These are phyloP conservation scores for Pantherophis guttatus DNA, from an alignment of 2,113 vertebrate species.

Conservation along the genomic window DNA sequence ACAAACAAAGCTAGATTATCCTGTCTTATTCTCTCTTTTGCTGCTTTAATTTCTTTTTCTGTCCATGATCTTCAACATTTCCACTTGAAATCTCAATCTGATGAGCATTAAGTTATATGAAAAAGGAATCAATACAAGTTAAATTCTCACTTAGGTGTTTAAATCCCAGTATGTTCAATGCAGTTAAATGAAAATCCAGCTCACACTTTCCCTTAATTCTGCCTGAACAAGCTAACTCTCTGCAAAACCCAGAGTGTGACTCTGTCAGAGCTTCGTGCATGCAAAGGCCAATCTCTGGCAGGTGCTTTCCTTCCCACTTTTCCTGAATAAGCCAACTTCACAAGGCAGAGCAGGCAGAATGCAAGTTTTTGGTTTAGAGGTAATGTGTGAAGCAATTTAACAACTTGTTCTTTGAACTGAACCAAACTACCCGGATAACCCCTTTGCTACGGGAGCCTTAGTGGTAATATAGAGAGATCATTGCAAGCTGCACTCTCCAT, in stretches of 20 bases:
- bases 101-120: background rate
- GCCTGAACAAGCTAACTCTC: background rate
- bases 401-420: background rate
- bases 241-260: background rate
- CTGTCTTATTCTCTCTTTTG: background rate
- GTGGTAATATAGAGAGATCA: background rate
- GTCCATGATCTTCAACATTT: background rate
- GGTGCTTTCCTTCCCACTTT: background rate
- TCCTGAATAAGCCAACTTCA: background rate
- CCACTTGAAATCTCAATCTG: background rate
- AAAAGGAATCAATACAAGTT: background rate
- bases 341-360: background rate
- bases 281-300: background rate
- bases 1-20: background rate
- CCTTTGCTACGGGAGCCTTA: background rate
- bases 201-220: background rate
- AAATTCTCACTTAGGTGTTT: background rate
- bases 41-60: background rate
- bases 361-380: background rate
- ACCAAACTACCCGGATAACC: background rate
- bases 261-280: background rate
- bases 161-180: background rate
- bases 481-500: background rate
- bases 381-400: background rate
- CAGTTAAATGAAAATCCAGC: background rate